Percentiles rank a stretch among this genome's conserved stretches.
These are phyloP conservation scores for Enteromius unitaeniatus DNA, from an alignment of 2,797 vertebrate species.

Conservation along the genomic window DNA sequence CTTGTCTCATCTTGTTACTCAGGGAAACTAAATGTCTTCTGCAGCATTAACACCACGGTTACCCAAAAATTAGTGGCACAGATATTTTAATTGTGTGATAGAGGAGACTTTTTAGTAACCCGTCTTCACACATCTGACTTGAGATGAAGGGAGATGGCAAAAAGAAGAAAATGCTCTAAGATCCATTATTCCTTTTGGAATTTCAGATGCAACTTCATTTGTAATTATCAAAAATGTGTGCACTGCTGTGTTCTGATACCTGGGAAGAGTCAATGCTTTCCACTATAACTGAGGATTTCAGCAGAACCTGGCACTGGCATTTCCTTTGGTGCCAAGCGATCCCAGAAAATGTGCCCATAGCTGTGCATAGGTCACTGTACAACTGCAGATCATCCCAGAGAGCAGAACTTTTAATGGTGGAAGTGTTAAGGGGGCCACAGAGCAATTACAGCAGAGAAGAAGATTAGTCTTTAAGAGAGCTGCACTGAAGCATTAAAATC, in stretches of 20 bases:
- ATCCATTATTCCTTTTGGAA: slow-evolving; percentile 38
- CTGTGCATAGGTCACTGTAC: not conserved
- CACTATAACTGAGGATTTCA: slow-evolving; percentile 1
- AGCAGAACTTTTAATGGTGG: not conserved
- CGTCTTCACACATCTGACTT: not conserved
- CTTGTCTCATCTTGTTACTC: slow-evolving; percentile 28
- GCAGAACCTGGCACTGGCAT: not conserved
- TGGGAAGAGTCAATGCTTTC: not conserved
- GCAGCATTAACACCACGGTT: slow-evolving; percentile 48
- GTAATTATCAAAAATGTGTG: slow-evolving; percentile 48
- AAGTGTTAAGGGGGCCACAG: not conserved
- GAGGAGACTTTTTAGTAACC: not conserved
- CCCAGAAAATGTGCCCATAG: not conserved
- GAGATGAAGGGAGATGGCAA: not conserved
- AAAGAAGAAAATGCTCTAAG: slow-evolving; percentile 26
- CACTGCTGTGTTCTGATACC: not conserved
- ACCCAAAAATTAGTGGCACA: slow-evolving; percentile 55
- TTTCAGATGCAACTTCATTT: slow-evolving; percentile 50
- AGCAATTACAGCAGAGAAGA: not conserved
- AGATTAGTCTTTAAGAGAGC: not conserved
- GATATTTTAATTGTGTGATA: slow-evolving; percentile 64
- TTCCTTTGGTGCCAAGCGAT: slow-evolving; percentile 4
- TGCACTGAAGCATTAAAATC: not conserved
- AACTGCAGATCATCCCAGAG: not conserved
- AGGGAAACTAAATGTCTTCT: slow-evolving; percentile 29